Base-by-base conservation (phyloP, 2,797 vertebrate species). In the Astyanax mexicanus region DNA sequence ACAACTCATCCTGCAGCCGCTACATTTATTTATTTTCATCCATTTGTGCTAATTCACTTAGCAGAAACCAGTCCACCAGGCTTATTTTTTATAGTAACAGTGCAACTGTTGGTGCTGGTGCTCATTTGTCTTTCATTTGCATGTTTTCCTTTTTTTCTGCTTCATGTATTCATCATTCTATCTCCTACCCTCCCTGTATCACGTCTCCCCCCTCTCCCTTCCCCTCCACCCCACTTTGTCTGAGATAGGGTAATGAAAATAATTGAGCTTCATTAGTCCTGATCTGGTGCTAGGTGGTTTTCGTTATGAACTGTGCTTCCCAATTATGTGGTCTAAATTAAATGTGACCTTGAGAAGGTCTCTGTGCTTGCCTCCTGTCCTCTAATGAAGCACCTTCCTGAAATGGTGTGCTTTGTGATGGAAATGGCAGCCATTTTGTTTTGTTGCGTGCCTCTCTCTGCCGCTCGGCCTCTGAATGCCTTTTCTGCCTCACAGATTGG, bases 321-420 rank as follows among this genome's bases (percentile, higher is more conserved):
- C 96, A 99, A 99, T 99, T 99, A 98, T 95, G 94, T 94, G 95
- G 94, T 97, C 96, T 97, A 98, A 98, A 98, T 99, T 97, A 97
- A 96, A 96, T 95, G 94, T 97, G 96, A 99, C 97, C 98, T 99
- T 97, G 95, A 96, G 96, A 93, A 93, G 92, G 91, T 94, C 94
- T 93, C 91, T 91, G 92, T 86, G 85, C 91, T 91, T 91, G 90
- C 92, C 91, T 93, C 88, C 90, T 86, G 49, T 91, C 88, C 91
- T 90, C 90, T 93, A 94, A 95, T 93, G 91, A 94, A 93, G 90
- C 92, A 91, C 89, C 91, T 89, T 90, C 87, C 89, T 91, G 89
- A 85, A 81, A 79, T 88, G 84, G 84, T 83, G 85, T 82, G 80
- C 91, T 92, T 92, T 93, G 90, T 92, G 86, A 93, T 93, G 90